Evolutionary conservation across 2,113 vertebrate species (phyloP).

Genomic region (Saguinus imperator): DNA sequence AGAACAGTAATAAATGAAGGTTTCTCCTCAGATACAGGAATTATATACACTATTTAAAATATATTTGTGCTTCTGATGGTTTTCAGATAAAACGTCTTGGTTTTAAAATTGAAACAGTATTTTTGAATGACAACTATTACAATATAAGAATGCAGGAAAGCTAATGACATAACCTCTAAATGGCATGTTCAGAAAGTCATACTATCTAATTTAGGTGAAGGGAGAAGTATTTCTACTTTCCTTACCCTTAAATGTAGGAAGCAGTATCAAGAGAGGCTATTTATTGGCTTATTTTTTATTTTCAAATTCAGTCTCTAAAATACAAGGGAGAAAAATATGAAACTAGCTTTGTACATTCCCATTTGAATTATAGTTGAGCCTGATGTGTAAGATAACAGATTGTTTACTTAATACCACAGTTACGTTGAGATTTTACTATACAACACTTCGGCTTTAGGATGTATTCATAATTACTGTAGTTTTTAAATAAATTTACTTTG

Average conservation of each 20-base stretch:
- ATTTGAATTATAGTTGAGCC: neutral
- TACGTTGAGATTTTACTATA: neutral
- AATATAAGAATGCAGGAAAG: neutral
- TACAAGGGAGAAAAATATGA: neutral
- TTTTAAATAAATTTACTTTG: neutral
- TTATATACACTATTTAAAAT: slow-evolving; percentile 36
- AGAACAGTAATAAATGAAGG: slow-evolving; percentile 28
- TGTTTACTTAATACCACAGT: neutral
- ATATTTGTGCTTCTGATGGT: slow-evolving; percentile 51
- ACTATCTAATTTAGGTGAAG: slow-evolving; percentile 24
- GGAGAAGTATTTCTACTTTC: slow-evolving; percentile 20
- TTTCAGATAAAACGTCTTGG: slow-evolving; percentile 52
- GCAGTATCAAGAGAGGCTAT: neutral
- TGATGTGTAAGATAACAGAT: neutral
- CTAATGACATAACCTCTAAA: neutral
- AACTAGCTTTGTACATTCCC: neutral
- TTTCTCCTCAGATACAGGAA: slow-evolving; percentile 9
- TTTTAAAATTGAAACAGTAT: slow-evolving; percentile 54
- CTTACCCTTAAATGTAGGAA: neutral
- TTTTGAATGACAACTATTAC: slow-evolving; percentile 58
- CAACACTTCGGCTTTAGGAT: neutral
- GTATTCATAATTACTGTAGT: neutral
- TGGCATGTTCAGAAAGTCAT: neutral
- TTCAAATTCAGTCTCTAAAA: slow-evolving; percentile 10
- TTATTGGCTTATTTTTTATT: slow-evolving; percentile 19